A percentile compares a stretch with the other conserved stretches of the same genome.
Conservation (phyloP, 2,888 invertebrate species). For the Tipula helvola region DNA sequence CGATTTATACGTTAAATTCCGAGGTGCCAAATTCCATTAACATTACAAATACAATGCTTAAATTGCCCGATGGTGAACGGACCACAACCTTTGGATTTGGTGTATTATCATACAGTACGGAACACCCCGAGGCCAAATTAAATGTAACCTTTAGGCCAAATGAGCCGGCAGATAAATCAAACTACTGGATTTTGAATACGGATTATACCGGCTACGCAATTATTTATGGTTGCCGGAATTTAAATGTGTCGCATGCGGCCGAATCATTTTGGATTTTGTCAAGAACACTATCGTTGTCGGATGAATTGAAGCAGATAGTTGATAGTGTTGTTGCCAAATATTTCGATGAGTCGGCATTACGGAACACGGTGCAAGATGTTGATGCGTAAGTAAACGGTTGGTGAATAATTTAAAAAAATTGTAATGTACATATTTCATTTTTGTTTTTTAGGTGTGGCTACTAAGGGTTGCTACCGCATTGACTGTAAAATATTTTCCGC, state of each 20-base stretch:
- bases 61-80: background rate
- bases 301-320: background rate
- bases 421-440: background rate
- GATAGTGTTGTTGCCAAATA: background rate
- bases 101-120: background rate
- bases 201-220: slow-evolving; percentile 10
- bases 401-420: too few species aligned
- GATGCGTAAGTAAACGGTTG: background rate
- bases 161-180: background rate
- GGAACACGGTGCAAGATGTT: background rate
- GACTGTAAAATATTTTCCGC: background rate
- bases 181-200: slow-evolving; percentile 1
- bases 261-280: slow-evolving; percentile 8
- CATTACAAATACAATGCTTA: background rate
- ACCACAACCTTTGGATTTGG: background rate
- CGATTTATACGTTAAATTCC: background rate
- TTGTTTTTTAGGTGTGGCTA: background rate
- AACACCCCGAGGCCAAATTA: slow-evolving; percentile 9
- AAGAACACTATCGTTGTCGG: background rate
- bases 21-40: background rate
- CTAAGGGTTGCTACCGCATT: background rate
- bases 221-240: background rate
- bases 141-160: slow-evolving; percentile 5
- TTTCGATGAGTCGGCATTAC: background rate
- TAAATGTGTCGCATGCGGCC: background rate